phyloP scores from a whole-genome alignment of 2,113 vertebrate species.

The Vanacampus margaritifer region DNA sequence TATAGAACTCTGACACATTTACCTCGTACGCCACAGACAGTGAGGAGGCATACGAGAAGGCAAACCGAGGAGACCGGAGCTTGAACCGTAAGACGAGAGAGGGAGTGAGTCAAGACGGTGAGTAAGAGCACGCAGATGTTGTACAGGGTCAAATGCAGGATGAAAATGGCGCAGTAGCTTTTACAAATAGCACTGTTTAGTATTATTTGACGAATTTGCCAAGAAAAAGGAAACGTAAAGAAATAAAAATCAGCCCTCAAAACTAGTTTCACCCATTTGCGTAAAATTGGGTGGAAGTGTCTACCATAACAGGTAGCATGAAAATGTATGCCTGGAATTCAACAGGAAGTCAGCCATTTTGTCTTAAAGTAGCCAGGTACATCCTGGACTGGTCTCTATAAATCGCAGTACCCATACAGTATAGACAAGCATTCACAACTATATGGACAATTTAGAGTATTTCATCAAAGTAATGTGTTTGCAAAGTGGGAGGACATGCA shows the following conservation, averaged over 20 bases:
- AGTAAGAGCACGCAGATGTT: slow-evolving; percentile 33
- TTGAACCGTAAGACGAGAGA: slow-evolving; percentile 22
- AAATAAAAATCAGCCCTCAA: no score
- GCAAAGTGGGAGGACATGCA: background rate
- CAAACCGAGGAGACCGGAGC: slow-evolving; percentile 31
- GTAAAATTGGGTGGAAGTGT: background rate
- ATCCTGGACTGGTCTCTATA: no score
- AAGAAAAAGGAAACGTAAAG: no score
- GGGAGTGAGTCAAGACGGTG: slow-evolving; percentile 24
- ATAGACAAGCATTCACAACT: background rate
- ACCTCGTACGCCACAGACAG: slow-evolving; percentile 48
- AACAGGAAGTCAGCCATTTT: background rate
- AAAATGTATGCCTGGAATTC: background rate
- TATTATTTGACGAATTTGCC: no score
- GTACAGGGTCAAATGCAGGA: slow-evolving; percentile 13
- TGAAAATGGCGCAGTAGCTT: background rate
- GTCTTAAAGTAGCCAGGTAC: no score
- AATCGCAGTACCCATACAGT: background rate
- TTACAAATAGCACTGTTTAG: background rate
- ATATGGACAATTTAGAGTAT: background rate
- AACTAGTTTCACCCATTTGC: background rate
- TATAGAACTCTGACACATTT: slow-evolving; percentile 58
- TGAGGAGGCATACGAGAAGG: slow-evolving; percentile 12
- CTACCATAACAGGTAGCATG: no score
- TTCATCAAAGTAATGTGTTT: background rate